These are phyloP conservation scores for Tachina grossa DNA, from an alignment of 2,888 invertebrate genomes.

Conservation along the genomic window DNA sequence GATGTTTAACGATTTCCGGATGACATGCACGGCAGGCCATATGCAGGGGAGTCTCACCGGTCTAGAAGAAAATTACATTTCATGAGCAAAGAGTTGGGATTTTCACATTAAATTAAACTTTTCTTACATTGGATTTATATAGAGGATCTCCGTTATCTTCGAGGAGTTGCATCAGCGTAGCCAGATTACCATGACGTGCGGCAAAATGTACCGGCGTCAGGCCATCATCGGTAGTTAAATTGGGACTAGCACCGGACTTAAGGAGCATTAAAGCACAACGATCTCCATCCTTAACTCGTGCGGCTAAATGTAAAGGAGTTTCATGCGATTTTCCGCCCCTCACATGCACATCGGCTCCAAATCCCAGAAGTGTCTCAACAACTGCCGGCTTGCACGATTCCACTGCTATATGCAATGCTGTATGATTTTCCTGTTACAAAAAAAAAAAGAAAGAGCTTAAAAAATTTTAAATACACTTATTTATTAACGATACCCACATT, in stretches of 20 bases:
- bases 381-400: conserved; percentile 96
- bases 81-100: neutral
- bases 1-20: conserved; percentile 92
- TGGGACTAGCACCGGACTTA: conserved; percentile 98
- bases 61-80: conserved; percentile 83
- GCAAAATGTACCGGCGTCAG: conserved; percentile 99
- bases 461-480: neutral
- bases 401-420: conserved; percentile 98
- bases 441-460: neutral
- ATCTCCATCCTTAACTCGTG: conserved; percentile 94
- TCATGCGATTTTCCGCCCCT: conserved; percentile 94
- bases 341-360: conserved; percentile 98
- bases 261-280: conserved; percentile 98
- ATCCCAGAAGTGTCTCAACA: conserved; percentile 97
- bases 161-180: conserved; percentile 92
- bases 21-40: conserved; percentile 94
- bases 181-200: conserved; percentile 94
- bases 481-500: conserved; percentile 86
- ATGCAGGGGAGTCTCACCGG: conserved; percentile 97
- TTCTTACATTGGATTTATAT: conserved; percentile 92
- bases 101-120: neutral
- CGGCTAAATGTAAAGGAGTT: conserved; percentile 98
- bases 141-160: conserved; percentile 97
- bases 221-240: conserved; percentile 97
- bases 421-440: conserved; percentile 93